A percentile compares a stretch with the other conserved stretches of the same genome.
Evolutionary conservation across 2,113 vertebrate species (phyloP).

Genomic region (Varanus komodoensis): DNA sequence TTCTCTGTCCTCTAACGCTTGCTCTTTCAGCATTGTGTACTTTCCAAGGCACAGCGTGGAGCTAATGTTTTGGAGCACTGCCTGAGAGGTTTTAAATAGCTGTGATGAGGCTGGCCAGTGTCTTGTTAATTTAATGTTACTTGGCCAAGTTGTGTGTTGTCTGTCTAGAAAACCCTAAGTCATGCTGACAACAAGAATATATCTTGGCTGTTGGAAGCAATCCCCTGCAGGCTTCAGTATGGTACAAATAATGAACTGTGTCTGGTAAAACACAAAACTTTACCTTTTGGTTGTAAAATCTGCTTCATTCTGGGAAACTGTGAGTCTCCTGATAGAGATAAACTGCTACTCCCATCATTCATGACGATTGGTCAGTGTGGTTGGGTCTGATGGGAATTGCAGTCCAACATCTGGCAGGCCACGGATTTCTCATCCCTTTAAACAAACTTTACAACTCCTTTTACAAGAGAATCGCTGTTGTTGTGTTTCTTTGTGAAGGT

Average conservation of each 20-base stretch:
- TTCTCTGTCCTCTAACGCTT: not conserved
- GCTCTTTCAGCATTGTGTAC: not conserved
- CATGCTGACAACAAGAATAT: not conserved
- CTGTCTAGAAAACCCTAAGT: not conserved
- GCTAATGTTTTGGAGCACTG: not conserved
- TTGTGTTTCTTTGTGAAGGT: constrained; percentile 75
- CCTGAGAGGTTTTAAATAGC: not conserved
- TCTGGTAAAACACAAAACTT: not conserved
- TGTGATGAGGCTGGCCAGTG: not conserved
- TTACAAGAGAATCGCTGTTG: too few species aligned
- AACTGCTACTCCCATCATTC: too few species aligned
- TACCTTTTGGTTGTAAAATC: not conserved
- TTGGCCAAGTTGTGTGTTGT: not conserved
- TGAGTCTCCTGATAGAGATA: too few species aligned
- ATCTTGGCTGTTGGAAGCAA: not conserved
- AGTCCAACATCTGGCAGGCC: too few species aligned
- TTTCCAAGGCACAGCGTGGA: not conserved
- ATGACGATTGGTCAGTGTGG: too few species aligned
- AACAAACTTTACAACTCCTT: not conserved
- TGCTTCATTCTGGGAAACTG: too few species aligned
- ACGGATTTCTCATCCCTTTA: too few species aligned
- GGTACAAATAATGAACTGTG: not conserved
- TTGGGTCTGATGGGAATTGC: too few species aligned
- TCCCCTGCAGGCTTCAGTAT: not conserved
- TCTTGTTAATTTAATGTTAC: not conserved